Percentiles rank a stretch among this genome's conserved stretches.
Conservation (phyloP, 2,888 invertebrate genomes). For the Eudemis profundana region DNA sequence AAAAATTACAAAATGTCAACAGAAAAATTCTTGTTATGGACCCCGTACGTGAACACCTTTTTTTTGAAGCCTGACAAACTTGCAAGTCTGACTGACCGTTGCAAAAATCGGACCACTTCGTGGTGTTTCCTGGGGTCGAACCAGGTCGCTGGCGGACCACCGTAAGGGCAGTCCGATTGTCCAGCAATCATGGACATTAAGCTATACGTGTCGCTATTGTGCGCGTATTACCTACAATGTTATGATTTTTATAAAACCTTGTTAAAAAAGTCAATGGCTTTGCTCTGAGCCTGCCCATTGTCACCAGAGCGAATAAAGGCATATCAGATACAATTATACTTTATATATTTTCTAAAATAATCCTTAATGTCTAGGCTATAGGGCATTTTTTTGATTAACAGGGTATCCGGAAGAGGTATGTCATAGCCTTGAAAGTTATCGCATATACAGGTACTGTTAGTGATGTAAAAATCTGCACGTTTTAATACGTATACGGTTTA, state of each 20-base stretch:
- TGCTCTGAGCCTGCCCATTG: conserved; percentile 30
- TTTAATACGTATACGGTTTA: too few relatives aligned
- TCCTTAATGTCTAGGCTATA: background rate
- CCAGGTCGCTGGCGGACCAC: too few relatives aligned
- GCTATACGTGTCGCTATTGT: background rate
- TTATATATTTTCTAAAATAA: background rate
- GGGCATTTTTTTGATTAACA: background rate
- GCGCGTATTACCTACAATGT: too few relatives aligned
- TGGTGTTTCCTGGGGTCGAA: too few relatives aligned
- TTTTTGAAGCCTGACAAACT: too few relatives aligned
- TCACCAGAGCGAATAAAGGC: conserved; percentile 7
- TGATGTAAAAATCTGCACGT: background rate
- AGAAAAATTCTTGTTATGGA: too few relatives aligned
- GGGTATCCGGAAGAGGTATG: conserved; percentile 18
- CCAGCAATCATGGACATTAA: background rate
- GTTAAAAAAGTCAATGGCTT: conserved; percentile 31
- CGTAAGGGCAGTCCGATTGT: background rate
- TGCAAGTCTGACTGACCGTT: too few relatives aligned
- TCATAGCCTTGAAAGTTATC: conserved; percentile 26
- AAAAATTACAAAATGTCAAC: too few relatives aligned
- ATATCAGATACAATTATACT: conserved; percentile 17
- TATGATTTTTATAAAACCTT: conserved; percentile 15
- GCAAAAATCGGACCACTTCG: too few relatives aligned
- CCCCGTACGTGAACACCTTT: too few relatives aligned
- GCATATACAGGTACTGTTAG: background rate